Percentiles rank a stretch among this genome's conserved stretches.
Evolutionary conservation across 1,140 invertebrate species (phyloP).

Genomic region (Drosophila yakuba): DNA sequence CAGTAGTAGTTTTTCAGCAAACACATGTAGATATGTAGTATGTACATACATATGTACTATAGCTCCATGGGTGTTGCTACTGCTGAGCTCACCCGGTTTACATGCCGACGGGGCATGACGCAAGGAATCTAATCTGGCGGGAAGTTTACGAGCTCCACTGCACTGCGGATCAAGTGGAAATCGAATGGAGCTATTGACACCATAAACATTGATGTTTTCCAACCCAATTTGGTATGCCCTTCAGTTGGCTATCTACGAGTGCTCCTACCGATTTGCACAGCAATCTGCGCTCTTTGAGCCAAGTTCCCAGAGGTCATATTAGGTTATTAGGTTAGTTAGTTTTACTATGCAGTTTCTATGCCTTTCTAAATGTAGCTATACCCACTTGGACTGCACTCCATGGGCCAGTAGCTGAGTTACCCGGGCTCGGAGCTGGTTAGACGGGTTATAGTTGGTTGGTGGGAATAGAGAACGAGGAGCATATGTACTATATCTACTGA

Average conservation of each 20-base stretch:
- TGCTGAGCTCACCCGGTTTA: neutral
- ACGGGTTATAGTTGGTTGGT: neutral
- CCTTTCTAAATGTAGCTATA: neutral
- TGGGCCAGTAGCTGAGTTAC: neutral
- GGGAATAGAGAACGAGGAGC: neutral
- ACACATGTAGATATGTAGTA: neutral
- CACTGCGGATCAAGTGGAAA: conserved; percentile 36
- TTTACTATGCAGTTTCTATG: neutral
- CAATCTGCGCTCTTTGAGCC: neutral
- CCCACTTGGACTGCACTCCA: neutral
- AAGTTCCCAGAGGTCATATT: conserved; percentile 20
- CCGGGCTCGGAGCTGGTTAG: neutral
- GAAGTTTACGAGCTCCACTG: conserved; percentile 25
- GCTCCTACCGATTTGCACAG: neutral
- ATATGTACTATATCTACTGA: neutral
- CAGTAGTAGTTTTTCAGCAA: conserved; percentile 3
- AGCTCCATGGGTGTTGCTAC: no score
- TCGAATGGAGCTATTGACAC: neutral
- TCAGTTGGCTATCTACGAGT: conserved; percentile 12
- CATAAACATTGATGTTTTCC: conserved; percentile 20
- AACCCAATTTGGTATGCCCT: conserved; percentile 27
- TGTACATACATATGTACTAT: no score
- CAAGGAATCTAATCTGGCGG: conserved; percentile 42
- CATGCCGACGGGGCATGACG: conserved; percentile 29
- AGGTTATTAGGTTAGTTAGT: neutral